Evolutionary conservation across 2,113 vertebrate genomes (phyloP), one percentile per base, ranked within the genome.

Genomic region (Lophotis ruficrista): DNA sequence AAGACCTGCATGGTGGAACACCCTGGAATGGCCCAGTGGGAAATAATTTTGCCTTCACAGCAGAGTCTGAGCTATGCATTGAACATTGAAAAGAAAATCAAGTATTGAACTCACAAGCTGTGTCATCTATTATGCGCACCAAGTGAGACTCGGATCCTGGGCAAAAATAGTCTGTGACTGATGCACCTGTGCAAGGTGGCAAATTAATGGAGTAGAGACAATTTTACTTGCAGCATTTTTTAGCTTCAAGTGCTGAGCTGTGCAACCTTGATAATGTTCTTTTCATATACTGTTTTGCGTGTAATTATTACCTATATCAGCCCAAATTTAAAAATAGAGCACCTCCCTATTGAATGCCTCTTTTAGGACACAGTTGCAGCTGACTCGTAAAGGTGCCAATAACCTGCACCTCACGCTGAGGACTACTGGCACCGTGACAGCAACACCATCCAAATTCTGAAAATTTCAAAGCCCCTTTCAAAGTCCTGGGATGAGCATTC

Each of bases 241-340:
- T 78, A 93, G n/a, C 81, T 91, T 84, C 81, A 91, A 93, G 81
- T 93, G 95, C 95, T 97, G 96, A 96, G 96, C 89, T 91, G 57
- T 82, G 91, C 95, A 97, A 93, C 94, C 93, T 97, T 97, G 94
- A 84, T 94, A 96, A 95, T 69, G 95, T 80, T 95, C 91, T 95
- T 95, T 85, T 82, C 93, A 89, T 87, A 76, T 93, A 71, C 73
- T 87, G 81, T 94, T 97, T 96, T 83, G 81, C 80, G 54, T 87
- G 91, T 82, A 91, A 96, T 96, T 95, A 93, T 96, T 93, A 95
- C 89, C 84, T 96, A 28, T 96, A 91, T 89, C 91, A 96, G 65
- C 78, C 73, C 73, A 96, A 95, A 96, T 82, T 93, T 96, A 72
- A 96, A 97, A 96, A 87, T 85, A 94, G 91, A 95, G 65, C 48